phyloP scores from a whole-genome alignment of 2,797 vertebrate species.

The Psittacula echo region DNA sequence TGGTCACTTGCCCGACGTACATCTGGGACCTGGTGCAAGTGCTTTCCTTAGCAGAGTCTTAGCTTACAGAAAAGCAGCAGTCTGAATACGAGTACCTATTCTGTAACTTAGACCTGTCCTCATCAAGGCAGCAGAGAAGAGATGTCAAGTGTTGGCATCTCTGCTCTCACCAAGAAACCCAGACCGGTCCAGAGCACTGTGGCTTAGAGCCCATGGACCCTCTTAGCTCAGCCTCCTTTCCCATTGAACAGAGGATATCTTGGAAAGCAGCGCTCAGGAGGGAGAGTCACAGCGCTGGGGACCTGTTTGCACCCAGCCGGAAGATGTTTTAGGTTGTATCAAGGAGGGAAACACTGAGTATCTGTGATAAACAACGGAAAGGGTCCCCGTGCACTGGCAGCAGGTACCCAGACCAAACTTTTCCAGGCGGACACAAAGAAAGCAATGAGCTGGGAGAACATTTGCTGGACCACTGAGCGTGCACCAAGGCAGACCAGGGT shows the following conservation, averaged over 20 bases:
- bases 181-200: background rate
- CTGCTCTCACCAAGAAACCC: background rate
- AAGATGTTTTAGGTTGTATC: background rate
- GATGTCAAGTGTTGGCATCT: background rate
- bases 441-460: background rate
- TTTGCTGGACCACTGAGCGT: background rate
- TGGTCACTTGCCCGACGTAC: background rate
- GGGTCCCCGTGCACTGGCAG: background rate
- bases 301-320: background rate
- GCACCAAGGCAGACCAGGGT: background rate
- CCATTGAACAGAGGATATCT: background rate
- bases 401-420: background rate
- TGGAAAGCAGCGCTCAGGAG: background rate
- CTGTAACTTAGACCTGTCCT: background rate
- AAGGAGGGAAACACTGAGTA: too few relatives aligned
- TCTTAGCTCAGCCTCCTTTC: background rate
- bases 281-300: background rate
- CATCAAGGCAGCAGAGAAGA: background rate
- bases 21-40: background rate
- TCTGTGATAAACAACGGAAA: background rate
- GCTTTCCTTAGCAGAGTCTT: background rate
- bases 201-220: background rate
- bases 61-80: background rate
- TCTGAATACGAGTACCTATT: background rate
- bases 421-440: background rate